These are phyloP conservation scores for Epinephelus moara DNA, from an alignment of 2,113 vertebrate species.

Conservation along the genomic window DNA sequence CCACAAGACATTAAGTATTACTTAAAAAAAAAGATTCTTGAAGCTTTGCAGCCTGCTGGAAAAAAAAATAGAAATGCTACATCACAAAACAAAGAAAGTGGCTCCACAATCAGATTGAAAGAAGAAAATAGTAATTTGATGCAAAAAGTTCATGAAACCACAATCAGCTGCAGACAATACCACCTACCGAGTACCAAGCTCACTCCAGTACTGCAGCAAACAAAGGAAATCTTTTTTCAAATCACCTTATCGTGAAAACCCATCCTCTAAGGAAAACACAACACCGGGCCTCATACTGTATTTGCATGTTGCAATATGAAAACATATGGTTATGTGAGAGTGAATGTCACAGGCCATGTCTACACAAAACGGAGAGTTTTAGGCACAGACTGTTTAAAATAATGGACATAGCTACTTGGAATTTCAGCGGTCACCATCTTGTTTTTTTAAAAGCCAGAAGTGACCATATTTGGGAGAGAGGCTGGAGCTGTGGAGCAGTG, in stretches of 20 bases:
- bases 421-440: too few species aligned
- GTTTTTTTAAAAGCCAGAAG: too few species aligned
- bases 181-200: neutral
- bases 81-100: neutral
- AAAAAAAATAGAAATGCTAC: neutral
- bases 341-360: neutral
- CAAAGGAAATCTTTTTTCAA: neutral
- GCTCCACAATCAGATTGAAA: neutral
- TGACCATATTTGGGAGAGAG: too few species aligned
- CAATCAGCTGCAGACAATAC: neutral
- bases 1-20: neutral
- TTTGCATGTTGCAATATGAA: neutral
- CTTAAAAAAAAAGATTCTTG: neutral
- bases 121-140: neutral
- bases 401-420: too few species aligned
- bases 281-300: neutral
- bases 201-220: neutral
- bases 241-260: neutral
- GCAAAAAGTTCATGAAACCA: neutral
- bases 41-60: neutral
- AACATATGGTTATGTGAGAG: neutral
- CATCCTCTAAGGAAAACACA: neutral
- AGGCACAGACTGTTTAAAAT: too few species aligned
- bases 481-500: too few species aligned
- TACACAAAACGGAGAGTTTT: too few species aligned